Evolutionary conservation across 1,140 invertebrate genomes (phyloP).

Genomic region (Leptopilina clavipes): DNA sequence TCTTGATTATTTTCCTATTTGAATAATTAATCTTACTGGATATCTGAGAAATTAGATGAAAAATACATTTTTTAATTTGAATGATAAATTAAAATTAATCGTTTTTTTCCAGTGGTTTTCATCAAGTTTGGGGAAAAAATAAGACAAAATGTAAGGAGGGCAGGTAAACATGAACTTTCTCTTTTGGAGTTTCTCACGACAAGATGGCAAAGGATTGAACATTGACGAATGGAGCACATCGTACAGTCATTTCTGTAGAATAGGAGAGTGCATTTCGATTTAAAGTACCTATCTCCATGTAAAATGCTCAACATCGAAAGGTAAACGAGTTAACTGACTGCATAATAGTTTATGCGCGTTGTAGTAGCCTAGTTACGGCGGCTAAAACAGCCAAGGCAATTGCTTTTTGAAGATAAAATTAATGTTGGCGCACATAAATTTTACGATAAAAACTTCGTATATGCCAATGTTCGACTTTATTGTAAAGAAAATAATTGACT

Average conservation of each 20-base stretch:
- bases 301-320: conserved; percentile 14
- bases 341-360: background rate
- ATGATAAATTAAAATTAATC: no score
- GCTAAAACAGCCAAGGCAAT: conserved; percentile 9
- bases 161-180: conserved; percentile 28
- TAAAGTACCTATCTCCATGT: conserved; percentile 7
- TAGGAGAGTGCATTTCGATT: conserved; percentile 9
- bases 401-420: conserved; percentile 10
- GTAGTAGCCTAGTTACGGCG: conserved; percentile 4
- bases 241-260: conserved; percentile 17
- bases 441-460: background rate
- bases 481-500: conserved; percentile 19
- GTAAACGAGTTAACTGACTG: conserved; percentile 18
- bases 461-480: background rate
- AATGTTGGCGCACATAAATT: conserved; percentile 2
- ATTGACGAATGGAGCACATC: conserved; percentile 27
- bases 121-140: background rate
- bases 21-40: no score
- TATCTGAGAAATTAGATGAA: no score
- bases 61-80: no score
- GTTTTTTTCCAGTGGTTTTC: no score
- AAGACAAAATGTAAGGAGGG: conserved; percentile 17
- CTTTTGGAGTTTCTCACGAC: conserved; percentile 30
- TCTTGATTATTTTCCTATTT: no score
- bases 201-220: conserved; percentile 18